phyloP scores from a whole-genome alignment of 2,113 vertebrate genomes.

The Diphyllodes magnificus region DNA sequence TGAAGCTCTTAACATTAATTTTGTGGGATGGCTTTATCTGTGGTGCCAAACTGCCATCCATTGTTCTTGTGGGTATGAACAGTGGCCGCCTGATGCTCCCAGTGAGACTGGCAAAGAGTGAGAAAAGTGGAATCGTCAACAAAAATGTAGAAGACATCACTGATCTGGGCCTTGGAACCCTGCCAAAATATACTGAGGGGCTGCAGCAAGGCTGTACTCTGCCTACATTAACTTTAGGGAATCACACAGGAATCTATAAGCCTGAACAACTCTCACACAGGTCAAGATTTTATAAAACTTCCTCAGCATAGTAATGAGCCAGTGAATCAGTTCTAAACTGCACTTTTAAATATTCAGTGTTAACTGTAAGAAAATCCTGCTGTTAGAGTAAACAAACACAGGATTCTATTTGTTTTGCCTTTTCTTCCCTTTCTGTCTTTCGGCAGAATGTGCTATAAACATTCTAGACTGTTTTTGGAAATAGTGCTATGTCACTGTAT shows the following conservation, averaged over 20 bases:
- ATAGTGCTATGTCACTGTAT: background rate
- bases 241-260: background rate
- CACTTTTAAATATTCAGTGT: background rate
- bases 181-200: background rate
- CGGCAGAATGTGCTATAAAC: background rate
- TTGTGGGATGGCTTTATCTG: background rate
- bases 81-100: background rate
- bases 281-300: background rate
- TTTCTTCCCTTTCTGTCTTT: background rate
- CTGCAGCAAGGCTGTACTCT: background rate
- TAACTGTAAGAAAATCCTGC: background rate
- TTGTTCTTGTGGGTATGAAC: background rate
- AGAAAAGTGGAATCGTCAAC: background rate
- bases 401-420: background rate
- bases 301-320: background rate
- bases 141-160: background rate
- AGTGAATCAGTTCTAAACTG: background rate
- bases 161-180: background rate
- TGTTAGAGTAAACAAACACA: background rate
- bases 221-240: background rate
- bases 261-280: background rate
- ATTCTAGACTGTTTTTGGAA: slow-evolving; percentile 27
- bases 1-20: background rate
- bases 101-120: background rate
- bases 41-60: background rate